A percentile compares a stretch with the other conserved stretches of the same genome.
Evolutionary conservation across 2,113 vertebrate species (phyloP).

Genomic region (Silurus asotus): DNA sequence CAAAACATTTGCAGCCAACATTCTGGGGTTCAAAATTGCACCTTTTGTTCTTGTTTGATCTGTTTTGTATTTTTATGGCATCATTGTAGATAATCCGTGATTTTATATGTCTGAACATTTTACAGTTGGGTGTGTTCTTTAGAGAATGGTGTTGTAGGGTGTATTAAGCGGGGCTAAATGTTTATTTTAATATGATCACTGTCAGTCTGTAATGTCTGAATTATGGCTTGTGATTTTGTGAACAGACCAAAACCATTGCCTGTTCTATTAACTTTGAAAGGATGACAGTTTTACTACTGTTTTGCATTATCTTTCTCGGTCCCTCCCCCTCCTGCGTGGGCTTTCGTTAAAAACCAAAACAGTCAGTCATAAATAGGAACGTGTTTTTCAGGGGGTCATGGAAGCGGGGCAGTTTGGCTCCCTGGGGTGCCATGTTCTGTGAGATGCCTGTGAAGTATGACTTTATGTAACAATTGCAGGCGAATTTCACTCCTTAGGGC

Average conservation of each 20-base stretch:
- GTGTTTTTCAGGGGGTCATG: constrained; percentile 48
- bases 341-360: constrained; percentile 18
- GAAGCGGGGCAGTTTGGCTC: constrained; percentile 59
- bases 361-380: constrained; percentile 54
- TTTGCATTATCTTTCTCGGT: not conserved
- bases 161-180: constrained; percentile 10
- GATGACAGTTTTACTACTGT: constrained; percentile 41
- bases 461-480: constrained; percentile 67
- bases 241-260: constrained; percentile 47
- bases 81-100: not conserved
- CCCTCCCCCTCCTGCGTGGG: constrained; percentile 20
- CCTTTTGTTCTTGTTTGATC: not conserved
- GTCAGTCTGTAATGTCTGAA: constrained; percentile 38
- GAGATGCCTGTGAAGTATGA: constrained; percentile 66
- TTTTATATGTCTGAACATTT: not conserved
- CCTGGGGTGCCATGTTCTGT: constrained; percentile 70
- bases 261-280: constrained; percentile 53
- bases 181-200: constrained; percentile 43
- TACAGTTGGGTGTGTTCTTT: not conserved
- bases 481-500: constrained; percentile 62
- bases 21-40: not conserved
- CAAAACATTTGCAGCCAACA: not conserved
- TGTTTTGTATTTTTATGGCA: not conserved
- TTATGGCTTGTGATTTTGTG: constrained; percentile 58
- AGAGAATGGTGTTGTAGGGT: not conserved